These are phyloP conservation scores for Drosophila mauritiana DNA, from an alignment of 1,140 invertebrate species.

Conservation along the genomic window DNA sequence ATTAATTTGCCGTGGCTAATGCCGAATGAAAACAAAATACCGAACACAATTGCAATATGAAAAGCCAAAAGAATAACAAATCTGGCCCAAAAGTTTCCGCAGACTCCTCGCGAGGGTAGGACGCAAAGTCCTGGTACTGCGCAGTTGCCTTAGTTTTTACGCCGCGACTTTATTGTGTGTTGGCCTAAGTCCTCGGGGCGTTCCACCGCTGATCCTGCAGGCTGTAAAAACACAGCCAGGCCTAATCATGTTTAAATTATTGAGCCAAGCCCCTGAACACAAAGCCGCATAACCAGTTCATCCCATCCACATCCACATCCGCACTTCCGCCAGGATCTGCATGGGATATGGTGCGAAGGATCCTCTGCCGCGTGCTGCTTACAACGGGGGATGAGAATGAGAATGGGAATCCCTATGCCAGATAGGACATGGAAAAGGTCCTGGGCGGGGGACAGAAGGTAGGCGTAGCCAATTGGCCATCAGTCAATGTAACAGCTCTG, in stretches of 20 bases:
- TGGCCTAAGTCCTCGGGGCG: slow-evolving; percentile 66
- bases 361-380: slow-evolving; percentile 63
- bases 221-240: slow-evolving; percentile 84
- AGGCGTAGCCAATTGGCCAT: slow-evolving; percentile 78
- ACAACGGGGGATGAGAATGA: slow-evolving; percentile 33
- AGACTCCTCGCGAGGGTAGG: not conserved
- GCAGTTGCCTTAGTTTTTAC: slow-evolving; percentile 55
- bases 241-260: slow-evolving; percentile 85
- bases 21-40: slow-evolving; percentile 63
- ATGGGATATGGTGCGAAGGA: slow-evolving; percentile 4
- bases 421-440: slow-evolving; percentile 6
- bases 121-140: slow-evolving; percentile 5
- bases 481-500: slow-evolving; percentile 72
- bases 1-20: slow-evolving; percentile 79
- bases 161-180: slow-evolving; percentile 55
- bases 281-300: slow-evolving; percentile 76
- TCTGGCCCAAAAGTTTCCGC: slow-evolving; percentile 23
- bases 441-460: slow-evolving; percentile 38
- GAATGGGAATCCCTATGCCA: not conserved
- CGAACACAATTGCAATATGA: slow-evolving; percentile 69
- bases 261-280: slow-evolving; percentile 61
- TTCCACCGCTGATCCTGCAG: slow-evolving; percentile 52
- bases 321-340: slow-evolving; percentile 17
- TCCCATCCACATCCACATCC: slow-evolving; percentile 14
- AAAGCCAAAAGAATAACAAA: slow-evolving; percentile 79